Evolutionary conservation across 2,888 invertebrate genomes (phyloP).

Genomic region (Trissolcus japonicus): DNA sequence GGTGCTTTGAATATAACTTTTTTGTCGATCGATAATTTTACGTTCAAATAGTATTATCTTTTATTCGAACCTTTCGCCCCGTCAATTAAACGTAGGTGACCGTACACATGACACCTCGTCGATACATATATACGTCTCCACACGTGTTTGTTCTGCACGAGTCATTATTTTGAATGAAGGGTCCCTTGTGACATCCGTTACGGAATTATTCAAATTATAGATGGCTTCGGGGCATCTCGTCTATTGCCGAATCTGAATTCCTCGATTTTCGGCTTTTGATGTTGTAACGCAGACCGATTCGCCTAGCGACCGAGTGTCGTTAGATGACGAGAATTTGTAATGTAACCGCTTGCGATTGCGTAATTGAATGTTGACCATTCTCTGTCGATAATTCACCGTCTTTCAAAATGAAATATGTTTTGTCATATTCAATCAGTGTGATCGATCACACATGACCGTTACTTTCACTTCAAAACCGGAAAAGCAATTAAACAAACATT

Average conservation of each 20-base stretch:
- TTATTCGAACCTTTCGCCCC: constrained; percentile 5
- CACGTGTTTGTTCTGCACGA: constrained; percentile 38
- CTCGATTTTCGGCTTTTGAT: constrained; percentile 41
- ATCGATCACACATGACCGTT: constrained; percentile 18
- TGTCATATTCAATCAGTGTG: constrained; percentile 20
- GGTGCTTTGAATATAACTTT: neutral
- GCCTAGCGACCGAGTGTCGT: constrained; percentile 17
- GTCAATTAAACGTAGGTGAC: constrained; percentile 11
- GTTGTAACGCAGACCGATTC: constrained; percentile 22
- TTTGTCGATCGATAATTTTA: constrained; percentile 14
- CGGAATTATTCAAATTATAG: constrained; percentile 50
- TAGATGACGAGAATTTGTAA: constrained; percentile 33
- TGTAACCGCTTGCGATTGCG: constrained; percentile 24
- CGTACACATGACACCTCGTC: constrained; percentile 17
- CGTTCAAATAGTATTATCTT: constrained; percentile 9
- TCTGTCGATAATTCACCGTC: constrained; percentile 32
- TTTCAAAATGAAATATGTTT: constrained; percentile 40
- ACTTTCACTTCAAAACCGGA: neutral
- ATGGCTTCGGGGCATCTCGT: constrained; percentile 41
- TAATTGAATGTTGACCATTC: constrained; percentile 43
- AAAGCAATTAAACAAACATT: too few species aligned
- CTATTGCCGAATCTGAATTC: constrained; percentile 32
- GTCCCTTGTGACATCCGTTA: constrained; percentile 39
- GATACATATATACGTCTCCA: constrained; percentile 9
- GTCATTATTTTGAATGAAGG: constrained; percentile 49